Evolutionary conservation across 2,888 invertebrate genomes (phyloP).

Genomic region (Chaetogeoica ovagalla): DNA sequence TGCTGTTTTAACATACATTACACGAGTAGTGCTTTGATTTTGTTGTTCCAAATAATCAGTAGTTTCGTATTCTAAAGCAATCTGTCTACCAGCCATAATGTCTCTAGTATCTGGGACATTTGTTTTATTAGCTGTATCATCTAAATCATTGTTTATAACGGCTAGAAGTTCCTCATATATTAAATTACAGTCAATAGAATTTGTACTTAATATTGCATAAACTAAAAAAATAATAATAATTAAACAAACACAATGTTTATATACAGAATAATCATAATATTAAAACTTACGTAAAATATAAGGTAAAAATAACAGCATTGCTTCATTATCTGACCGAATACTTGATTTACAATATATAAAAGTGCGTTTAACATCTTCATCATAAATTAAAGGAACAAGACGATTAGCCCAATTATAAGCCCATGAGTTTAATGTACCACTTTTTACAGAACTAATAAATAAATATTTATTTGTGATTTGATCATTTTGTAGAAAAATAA

Average conservation of each 20-base stretch:
- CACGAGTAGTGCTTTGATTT: conserved; percentile 45
- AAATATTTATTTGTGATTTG: neutral
- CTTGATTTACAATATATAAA: conserved; percentile 74
- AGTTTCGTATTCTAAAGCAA: conserved; percentile 38
- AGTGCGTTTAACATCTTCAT: conserved; percentile 66
- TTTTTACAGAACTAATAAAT: conserved; percentile 53
- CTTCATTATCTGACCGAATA: conserved; percentile 63
- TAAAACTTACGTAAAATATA: conserved; percentile 64
- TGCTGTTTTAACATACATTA: conserved; percentile 59
- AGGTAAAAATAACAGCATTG: conserved; percentile 74
- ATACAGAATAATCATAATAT: neutral
- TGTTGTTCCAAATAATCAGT: conserved; percentile 37
- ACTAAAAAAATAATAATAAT: conserved; percentile 62
- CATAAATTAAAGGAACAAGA: conserved; percentile 68
- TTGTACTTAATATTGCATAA: conserved; percentile 61
- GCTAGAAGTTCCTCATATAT: conserved; percentile 65
- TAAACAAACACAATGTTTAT: neutral
- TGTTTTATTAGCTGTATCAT: conserved; percentile 27
- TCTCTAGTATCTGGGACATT: conserved; percentile 18
- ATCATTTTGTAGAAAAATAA: conserved; percentile 2
- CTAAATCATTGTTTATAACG: conserved; percentile 59
- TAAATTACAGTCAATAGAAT: conserved; percentile 60
- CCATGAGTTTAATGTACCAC: conserved; percentile 67
- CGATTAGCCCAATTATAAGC: conserved; percentile 76
- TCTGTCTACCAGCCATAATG: conserved; percentile 23